phyloP scores from a whole-genome alignment of 2,797 vertebrate species.

The Limnodromus scolopaceus region DNA sequence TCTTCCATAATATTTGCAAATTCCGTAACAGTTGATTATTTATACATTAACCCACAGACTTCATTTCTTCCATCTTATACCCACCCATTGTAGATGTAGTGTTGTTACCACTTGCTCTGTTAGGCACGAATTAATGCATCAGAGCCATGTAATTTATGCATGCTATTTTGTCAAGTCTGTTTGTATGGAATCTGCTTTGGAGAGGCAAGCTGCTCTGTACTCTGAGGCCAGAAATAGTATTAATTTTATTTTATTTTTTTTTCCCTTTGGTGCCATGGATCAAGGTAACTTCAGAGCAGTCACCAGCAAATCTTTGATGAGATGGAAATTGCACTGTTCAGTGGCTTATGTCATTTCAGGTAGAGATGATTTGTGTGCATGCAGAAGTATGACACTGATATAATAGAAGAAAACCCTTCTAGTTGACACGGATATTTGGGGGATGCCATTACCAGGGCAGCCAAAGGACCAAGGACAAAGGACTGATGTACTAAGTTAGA shows the following conservation, averaged over 20 bases:
- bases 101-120: slow-evolving; percentile 70
- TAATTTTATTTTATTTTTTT: background rate
- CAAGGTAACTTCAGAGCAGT: slow-evolving; percentile 26
- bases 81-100: slow-evolving; percentile 36
- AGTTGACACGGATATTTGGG: slow-evolving; percentile 5
- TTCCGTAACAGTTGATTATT: slow-evolving; percentile 33
- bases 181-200: slow-evolving; percentile 66
- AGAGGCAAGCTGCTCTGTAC: slow-evolving; percentile 54
- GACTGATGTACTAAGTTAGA: slow-evolving; percentile 14
- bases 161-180: slow-evolving; percentile 68
- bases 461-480: slow-evolving; percentile 48
- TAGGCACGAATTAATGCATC: slow-evolving; percentile 68
- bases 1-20: slow-evolving; percentile 55
- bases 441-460: slow-evolving; percentile 15
- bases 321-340: background rate
- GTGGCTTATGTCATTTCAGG: slow-evolving; percentile 6
- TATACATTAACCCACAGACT: slow-evolving; percentile 47
- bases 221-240: slow-evolving; percentile 41
- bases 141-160: slow-evolving; percentile 70
- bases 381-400: background rate
- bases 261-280: slow-evolving; percentile 16
- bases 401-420: slow-evolving; percentile 14
- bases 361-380: background rate
- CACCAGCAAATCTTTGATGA: slow-evolving; percentile 26
- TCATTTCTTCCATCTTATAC: slow-evolving; percentile 50